Evolutionary conservation across 2,797 vertebrate species (phyloP), one percentile per base, ranked within the genome.

Genomic region (Rhinoraja longicauda): DNA sequence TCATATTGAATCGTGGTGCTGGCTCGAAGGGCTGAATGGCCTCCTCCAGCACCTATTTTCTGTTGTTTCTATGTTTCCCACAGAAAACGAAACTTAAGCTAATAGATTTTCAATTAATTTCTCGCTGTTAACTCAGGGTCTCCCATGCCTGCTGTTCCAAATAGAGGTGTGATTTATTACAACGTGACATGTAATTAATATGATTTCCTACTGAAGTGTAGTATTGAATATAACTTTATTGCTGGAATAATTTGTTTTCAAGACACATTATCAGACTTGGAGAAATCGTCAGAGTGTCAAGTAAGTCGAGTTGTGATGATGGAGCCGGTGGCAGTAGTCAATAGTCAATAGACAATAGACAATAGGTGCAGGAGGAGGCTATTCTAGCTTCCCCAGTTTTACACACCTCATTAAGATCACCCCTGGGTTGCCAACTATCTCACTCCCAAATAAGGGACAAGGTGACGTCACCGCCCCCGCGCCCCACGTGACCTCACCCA

Each of bases 51-150:
- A 45, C 45, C 2, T 45, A 45, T 45, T 45, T 45, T 45, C 45
- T 2, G 45, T 45, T 45, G 39, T 67, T 67, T 88, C 62, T 26
- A 88, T 64, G 9, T 13, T n/a, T n/a, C n/a, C 84, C 59, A 36
- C 32, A 6, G 59, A 86, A 86, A 86, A 86, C 62, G 29, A 88
- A 88, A 15, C 32, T 88, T 88, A 36, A 36, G 15, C n/a, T 10
- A 36, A 88, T n/a, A 88, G 84, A 67, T 88, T 88, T 86, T 36
- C 84, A 67, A 88, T 88, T 67, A 67, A 88, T 88, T 67, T 88
- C 29, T 88, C 7, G 8, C n/a, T 32, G 62, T 64, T 88, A 67
- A 67, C 84, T 17, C 15, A 21, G 1, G n/a, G 59, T 67, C 84
- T n/a, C 64, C 62, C 12, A 21, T 1, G 29, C 5, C n/a, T 17